A percentile compares a stretch with the other conserved stretches of the same genome.
Conservation (phyloP, 2,113 vertebrate species). For the Seriola dumerili region DNA sequence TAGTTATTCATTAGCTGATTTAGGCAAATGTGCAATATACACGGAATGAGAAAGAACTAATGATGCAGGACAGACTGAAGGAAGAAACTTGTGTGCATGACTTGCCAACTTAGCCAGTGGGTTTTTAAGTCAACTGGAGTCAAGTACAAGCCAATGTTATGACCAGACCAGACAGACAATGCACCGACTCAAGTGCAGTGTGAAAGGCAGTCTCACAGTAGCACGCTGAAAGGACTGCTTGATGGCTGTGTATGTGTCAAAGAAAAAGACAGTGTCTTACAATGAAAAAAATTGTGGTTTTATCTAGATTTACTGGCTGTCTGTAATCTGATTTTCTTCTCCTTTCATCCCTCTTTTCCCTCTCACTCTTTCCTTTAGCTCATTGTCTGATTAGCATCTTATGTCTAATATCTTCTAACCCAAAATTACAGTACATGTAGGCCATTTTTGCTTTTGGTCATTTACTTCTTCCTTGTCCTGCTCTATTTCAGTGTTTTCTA, state of each 20-base stretch:
- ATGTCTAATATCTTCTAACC: background rate
- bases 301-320: constrained; percentile 4
- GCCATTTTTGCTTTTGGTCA: constrained; percentile 3
- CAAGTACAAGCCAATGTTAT: constrained; percentile 34
- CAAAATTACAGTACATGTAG: background rate
- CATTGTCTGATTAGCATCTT: constrained; percentile 8
- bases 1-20: constrained; percentile 53
- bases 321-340: constrained; percentile 28
- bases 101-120: constrained; percentile 14
- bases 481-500: constrained; percentile 23
- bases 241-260: constrained; percentile 18
- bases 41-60: constrained; percentile 9
- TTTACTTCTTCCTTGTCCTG: background rate
- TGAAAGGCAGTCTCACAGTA: constrained; percentile 40
- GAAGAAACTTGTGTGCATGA: constrained; percentile 13
- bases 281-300: constrained; percentile 1
- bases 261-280: constrained; percentile 3
- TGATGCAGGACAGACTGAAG: constrained; percentile 18
- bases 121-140: constrained; percentile 40
- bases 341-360: background rate
- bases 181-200: constrained; percentile 20
- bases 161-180: constrained; percentile 33
- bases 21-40: constrained; percentile 23
- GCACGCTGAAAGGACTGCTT: constrained; percentile 16
- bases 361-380: constrained; percentile 20